phyloP scores from a whole-genome alignment of 2,797 vertebrate genomes.

The Spea hammondii region DNA sequence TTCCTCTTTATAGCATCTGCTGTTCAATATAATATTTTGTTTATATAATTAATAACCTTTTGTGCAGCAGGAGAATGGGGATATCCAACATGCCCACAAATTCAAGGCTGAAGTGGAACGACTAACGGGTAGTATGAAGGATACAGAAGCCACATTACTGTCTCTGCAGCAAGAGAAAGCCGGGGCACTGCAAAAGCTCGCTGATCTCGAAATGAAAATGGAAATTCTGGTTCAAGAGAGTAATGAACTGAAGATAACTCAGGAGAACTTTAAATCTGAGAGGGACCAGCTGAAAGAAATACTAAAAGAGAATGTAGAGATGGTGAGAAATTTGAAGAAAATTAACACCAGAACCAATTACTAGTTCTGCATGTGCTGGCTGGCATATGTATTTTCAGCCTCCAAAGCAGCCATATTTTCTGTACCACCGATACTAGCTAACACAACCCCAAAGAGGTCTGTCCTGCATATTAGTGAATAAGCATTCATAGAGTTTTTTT shows the following conservation, averaged over 20 bases:
- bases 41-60: too few species aligned
- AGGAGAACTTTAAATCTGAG: constrained; percentile 53
- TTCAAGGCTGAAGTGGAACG: not conserved
- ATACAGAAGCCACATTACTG: not conserved
- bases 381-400: too few species aligned
- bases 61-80: not conserved
- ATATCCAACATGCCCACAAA: not conserved
- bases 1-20: too few species aligned
- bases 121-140: not conserved
- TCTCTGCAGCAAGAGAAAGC: constrained; percentile 2
- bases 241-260: constrained; percentile 52
- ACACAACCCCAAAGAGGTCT: too few species aligned
- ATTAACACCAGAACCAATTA: too few species aligned
- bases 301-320: constrained; percentile 58
- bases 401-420: too few species aligned
- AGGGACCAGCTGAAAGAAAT: constrained; percentile 58
- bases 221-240: constrained; percentile 44
- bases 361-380: too few species aligned
- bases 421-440: too few species aligned
- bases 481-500: too few species aligned
- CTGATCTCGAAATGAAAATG: constrained; percentile 41
- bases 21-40: too few species aligned
- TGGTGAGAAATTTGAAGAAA: constrained; percentile 39
- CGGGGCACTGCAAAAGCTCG: constrained; percentile 4
- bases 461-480: too few species aligned